phyloP scores from a whole-genome alignment of 2,888 invertebrate genomes.

The Megamerina dolium region DNA sequence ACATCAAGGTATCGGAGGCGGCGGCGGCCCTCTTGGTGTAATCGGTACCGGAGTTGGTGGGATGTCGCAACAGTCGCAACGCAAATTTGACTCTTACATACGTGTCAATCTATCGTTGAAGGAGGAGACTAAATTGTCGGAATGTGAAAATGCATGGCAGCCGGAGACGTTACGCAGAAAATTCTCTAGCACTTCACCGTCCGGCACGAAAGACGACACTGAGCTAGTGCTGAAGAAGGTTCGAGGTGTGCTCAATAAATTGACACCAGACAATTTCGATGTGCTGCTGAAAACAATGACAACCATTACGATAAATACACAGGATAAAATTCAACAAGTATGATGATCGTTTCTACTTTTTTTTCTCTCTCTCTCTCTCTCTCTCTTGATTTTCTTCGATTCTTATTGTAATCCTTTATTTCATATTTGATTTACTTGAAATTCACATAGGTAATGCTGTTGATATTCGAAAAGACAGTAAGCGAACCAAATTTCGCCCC shows the following conservation, averaged over 20 bases:
- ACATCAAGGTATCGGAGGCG: conserved; percentile 17
- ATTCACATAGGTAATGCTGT: conserved; percentile 37
- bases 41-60: conserved; percentile 1
- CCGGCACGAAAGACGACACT: conserved; percentile 29
- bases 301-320: conserved; percentile 35
- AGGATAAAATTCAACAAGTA: conserved; percentile 41
- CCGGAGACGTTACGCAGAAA: conserved; percentile 34
- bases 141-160: conserved; percentile 44
- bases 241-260: conserved; percentile 42
- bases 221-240: conserved; percentile 41
- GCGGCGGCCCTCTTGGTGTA: conserved; percentile 8
- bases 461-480: conserved; percentile 45
- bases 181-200: conserved; percentile 1
- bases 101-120: conserved; percentile 41
- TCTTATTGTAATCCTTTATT: background rate
- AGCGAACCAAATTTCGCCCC: conserved; percentile 46
- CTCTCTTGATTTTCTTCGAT: background rate
- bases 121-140: conserved; percentile 43
- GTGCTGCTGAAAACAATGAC: conserved; percentile 41
- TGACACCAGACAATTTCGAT: conserved; percentile 44
- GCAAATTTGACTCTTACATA: conserved; percentile 39
- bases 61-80: conserved; percentile 22
- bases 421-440: background rate
- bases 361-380: background rate
- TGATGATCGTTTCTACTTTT: background rate